These are phyloP conservation scores for Mythimna ferrago DNA, from an alignment of 2,888 invertebrate species.

Conservation along the genomic window DNA sequence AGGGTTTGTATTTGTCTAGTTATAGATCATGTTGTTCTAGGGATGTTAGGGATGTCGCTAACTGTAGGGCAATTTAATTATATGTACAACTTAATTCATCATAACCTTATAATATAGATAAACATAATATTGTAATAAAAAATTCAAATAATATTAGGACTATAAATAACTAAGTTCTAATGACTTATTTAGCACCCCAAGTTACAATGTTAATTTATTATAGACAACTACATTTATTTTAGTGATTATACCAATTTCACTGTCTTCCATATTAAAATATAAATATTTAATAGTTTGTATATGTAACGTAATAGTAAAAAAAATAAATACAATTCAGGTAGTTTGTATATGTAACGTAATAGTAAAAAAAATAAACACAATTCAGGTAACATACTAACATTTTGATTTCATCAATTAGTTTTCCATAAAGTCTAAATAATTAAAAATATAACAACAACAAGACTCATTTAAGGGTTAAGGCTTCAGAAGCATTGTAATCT, in stretches of 20 bases:
- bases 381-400: conserved; percentile 28
- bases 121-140: background rate
- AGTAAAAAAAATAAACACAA: conserved; percentile 33
- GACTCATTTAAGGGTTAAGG: background rate
- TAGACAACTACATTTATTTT: conserved; percentile 15
- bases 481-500: background rate
- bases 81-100: conserved; percentile 11
- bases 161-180: conserved; percentile 17
- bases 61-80: background rate
- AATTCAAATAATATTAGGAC: conserved; percentile 5
- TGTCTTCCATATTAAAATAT: conserved; percentile 6
- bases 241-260: background rate
- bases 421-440: background rate
- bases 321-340: conserved; percentile 43
- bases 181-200: conserved; percentile 53
- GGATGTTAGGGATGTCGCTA: background rate
- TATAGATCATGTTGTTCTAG: background rate
- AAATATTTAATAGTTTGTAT: conserved; percentile 16
- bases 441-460: background rate
- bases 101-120: conserved; percentile 1
- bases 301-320: conserved; percentile 21
- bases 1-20: conserved; percentile 1
- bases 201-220: conserved; percentile 20
- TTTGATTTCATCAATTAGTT: conserved; percentile 23
- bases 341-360: conserved; percentile 17